These are phyloP conservation scores for Leucania comma DNA, from an alignment of 2,888 invertebrate genomes.

Conservation along the genomic window DNA sequence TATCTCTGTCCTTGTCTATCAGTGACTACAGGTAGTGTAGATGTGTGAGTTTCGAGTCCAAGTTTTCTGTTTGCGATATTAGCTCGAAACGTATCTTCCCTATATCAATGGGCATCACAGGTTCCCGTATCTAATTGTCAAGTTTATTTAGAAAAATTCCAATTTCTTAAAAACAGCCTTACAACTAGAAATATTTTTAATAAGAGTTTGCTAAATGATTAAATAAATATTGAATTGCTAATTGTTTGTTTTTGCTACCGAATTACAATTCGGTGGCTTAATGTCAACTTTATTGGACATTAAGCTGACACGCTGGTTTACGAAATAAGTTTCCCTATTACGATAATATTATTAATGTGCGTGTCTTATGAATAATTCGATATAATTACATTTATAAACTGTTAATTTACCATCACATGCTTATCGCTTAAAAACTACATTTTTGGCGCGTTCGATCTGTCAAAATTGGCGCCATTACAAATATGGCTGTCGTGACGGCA, in stretches of 20 bases:
- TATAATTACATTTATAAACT: constrained; percentile 60
- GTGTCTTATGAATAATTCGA: constrained; percentile 61
- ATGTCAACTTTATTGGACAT: constrained; percentile 35
- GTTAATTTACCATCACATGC: constrained; percentile 63
- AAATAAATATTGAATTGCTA: too few relatives aligned
- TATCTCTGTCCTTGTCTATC: too few relatives aligned
- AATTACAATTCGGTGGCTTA: constrained; percentile 27
- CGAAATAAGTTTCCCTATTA: constrained; percentile 47
- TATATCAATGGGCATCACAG: too few relatives aligned
- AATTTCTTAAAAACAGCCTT: neutral
- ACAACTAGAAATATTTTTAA: constrained; percentile 11
- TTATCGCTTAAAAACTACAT: constrained; percentile 61
- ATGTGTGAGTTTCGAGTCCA: too few relatives aligned
- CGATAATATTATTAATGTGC: constrained; percentile 45
- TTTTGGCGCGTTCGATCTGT: constrained; percentile 68
- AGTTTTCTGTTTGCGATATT: too few relatives aligned
- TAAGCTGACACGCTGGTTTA: constrained; percentile 45
- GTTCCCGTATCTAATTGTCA: neutral
- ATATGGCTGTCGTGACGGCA: constrained; percentile 65
- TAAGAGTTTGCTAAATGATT: too few relatives aligned
- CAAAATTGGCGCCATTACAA: constrained; percentile 71
- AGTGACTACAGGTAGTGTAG: too few relatives aligned
- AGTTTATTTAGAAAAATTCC: neutral
- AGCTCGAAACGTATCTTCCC: too few relatives aligned
- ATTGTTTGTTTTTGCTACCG: too few relatives aligned